A percentile compares a stretch with the other conserved stretches of the same genome.
These are phyloP conservation scores for Cherax quadricarinatus DNA, from an alignment of 1,140 invertebrate genomes.

Conservation along the genomic window DNA sequence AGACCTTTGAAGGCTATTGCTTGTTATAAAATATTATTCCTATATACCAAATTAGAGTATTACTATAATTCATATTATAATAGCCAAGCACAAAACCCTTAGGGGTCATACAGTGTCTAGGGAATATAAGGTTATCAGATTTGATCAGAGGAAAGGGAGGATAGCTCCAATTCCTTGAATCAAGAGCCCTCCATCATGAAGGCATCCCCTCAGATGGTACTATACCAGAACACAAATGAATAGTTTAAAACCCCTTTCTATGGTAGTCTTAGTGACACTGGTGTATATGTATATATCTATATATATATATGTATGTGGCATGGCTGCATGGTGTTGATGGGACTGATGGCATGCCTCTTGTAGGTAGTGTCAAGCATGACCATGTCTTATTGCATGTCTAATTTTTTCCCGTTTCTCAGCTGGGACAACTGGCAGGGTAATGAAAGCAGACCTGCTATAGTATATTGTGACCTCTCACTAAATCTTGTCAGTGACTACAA, in stretches of 20 bases:
- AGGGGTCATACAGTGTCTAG: too few species aligned
- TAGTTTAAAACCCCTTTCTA: background rate
- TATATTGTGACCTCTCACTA: background rate
- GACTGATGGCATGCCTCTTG: background rate
- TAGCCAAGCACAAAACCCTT: too few species aligned
- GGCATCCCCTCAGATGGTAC: too few species aligned
- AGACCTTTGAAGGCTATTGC: too few species aligned
- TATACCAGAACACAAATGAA: background rate
- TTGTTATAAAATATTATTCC: too few species aligned
- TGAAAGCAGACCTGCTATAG: background rate
- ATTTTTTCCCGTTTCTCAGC: background rate
- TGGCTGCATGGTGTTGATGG: background rate
- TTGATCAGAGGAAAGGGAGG: too few species aligned
- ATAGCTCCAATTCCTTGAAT: too few species aligned
- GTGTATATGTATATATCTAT: too few species aligned
- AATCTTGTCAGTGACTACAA: background rate
- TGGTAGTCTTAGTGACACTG: background rate
- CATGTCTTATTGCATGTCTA: background rate
- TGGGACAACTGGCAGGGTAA: background rate
- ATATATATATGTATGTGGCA: background rate
- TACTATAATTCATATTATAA: too few species aligned
- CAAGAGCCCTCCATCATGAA: too few species aligned
- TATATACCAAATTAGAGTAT: too few species aligned
- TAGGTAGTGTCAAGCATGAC: background rate
- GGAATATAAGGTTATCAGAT: too few species aligned